Evolutionary conservation across 1,140 invertebrate genomes (phyloP).

Genomic region (Sycophaga agraensis): DNA sequence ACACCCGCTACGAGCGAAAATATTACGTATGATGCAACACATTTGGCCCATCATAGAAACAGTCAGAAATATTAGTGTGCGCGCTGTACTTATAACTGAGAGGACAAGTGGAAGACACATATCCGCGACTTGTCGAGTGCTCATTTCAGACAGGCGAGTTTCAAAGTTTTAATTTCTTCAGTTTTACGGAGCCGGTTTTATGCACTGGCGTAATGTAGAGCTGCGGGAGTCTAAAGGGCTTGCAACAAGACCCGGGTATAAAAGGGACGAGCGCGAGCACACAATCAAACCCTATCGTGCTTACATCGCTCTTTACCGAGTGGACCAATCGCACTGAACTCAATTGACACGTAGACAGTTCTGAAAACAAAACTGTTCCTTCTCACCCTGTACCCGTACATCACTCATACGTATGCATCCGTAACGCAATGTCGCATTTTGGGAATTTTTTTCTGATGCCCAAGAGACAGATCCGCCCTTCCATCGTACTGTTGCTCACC

Average conservation of each 20-base stretch:
- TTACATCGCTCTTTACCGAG: slow-evolving; percentile 38
- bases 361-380: slow-evolving; percentile 6
- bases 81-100: too few relatives aligned
- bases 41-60: too few relatives aligned
- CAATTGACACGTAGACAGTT: slow-evolving; percentile 26
- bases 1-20: too few relatives aligned
- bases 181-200: slow-evolving; percentile 46
- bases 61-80: too few relatives aligned
- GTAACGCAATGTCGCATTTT: too few relatives aligned
- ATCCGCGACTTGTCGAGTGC: slow-evolving; percentile 34
- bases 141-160: slow-evolving; percentile 47
- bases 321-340: slow-evolving; percentile 6
- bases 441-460: neutral
- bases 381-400: neutral
- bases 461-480: too few relatives aligned
- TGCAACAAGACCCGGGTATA: neutral
- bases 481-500: too few relatives aligned
- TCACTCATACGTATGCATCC: too few relatives aligned
- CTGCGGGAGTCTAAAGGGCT: too few relatives aligned
- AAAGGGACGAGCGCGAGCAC: neutral
- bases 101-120: neutral
- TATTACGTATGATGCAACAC: too few relatives aligned
- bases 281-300: slow-evolving; percentile 17
- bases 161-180: slow-evolving; percentile 50
- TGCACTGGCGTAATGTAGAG: slow-evolving; percentile 37